Evolutionary conservation across 2,113 vertebrate species (phyloP).

Genomic region (Ascaphus truei): DNA sequence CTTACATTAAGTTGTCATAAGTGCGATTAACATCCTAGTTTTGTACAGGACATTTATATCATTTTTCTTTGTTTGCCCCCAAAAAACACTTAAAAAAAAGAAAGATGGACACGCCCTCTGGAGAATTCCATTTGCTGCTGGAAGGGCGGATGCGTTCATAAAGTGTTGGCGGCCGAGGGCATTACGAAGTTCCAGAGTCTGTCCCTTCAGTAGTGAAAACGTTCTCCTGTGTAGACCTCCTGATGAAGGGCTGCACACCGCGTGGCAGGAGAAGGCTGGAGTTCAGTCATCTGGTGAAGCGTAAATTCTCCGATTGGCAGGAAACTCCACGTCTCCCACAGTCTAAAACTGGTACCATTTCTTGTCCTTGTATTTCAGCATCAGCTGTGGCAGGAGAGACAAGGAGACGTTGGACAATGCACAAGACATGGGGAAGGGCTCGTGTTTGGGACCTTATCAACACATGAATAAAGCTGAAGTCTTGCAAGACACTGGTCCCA

Average conservation of each 20-base stretch:
- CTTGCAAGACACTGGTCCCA: too few species aligned
- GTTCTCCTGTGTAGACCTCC: too few species aligned
- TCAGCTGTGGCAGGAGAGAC: conserved; percentile 72
- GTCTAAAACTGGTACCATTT: conserved; percentile 98
- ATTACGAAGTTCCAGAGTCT: too few species aligned
- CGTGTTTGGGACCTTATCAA: too few species aligned
- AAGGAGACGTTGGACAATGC: neutral
- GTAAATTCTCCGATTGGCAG: neutral
- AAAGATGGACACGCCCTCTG: neutral
- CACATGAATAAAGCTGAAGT: too few species aligned
- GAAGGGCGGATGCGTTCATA: neutral
- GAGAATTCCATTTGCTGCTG: neutral
- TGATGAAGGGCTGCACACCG: too few species aligned
- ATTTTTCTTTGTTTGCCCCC: neutral
- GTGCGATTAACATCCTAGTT: neutral
- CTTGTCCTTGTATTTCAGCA: conserved; percentile 98
- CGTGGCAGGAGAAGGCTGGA: conserved; percentile 21
- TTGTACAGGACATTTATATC: conserved; percentile 11
- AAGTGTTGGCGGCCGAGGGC: neutral
- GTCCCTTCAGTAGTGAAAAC: too few species aligned
- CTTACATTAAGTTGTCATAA: neutral
- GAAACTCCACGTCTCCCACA: neutral
- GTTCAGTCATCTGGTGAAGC: neutral
- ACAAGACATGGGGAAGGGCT: too few species aligned
- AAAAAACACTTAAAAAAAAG: conserved; percentile 12